phyloP scores from a whole-genome alignment of 2,797 vertebrate species.

The Chloroceryle amazona region DNA sequence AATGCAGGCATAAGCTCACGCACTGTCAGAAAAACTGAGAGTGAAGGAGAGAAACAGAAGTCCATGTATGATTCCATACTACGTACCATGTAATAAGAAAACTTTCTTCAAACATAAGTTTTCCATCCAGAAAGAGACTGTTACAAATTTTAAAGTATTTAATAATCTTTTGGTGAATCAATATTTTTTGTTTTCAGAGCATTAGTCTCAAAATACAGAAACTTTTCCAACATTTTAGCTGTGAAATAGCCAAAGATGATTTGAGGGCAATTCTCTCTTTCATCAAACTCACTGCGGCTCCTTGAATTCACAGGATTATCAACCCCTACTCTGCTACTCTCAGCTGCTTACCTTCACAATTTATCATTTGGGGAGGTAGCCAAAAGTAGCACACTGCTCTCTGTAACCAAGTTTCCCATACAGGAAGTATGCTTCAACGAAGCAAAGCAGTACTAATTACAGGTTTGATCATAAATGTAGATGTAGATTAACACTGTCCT shows the following conservation, averaged over 20 bases:
- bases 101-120: neutral
- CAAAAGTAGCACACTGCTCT: neutral
- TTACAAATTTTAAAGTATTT: accelerated
- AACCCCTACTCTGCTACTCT: neutral
- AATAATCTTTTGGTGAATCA: neutral
- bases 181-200: neutral
- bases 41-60: neutral
- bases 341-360: neutral
- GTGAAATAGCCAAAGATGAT: neutral
- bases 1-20: neutral
- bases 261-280: neutral
- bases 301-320: neutral
- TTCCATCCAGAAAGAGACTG: neutral
- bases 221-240: neutral
- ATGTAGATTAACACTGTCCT: neutral
- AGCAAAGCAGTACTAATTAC: neutral
- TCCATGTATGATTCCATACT: neutral
- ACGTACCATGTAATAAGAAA: neutral
- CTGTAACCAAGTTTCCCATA: neutral
- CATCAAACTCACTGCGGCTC: neutral
- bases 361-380: neutral
- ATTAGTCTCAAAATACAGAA: neutral
- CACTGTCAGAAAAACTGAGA: neutral
- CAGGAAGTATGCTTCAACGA: neutral
- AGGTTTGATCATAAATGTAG: neutral